These are phyloP conservation scores for Paracentrotus lividus DNA, from an alignment of 53 echinoderm and acorn worm genomes.

Conservation along the genomic window DNA sequence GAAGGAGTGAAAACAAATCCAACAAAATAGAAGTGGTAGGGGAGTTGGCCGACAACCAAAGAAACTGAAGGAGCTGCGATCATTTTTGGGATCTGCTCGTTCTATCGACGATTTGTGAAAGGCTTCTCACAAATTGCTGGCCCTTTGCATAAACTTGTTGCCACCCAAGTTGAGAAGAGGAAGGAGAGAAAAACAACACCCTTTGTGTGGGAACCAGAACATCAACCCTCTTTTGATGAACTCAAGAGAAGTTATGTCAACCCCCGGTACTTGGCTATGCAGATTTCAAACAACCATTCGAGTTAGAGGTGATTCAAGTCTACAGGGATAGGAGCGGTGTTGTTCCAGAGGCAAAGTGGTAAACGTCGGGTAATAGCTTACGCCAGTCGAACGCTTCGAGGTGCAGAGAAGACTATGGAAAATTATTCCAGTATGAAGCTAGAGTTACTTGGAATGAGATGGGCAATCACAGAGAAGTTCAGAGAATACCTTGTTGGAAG, in stretches of 20 bases:
- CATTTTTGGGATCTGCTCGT: constrained; percentile 60
- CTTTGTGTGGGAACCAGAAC: constrained; percentile 60
- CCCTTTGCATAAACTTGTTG: constrained; percentile 67
- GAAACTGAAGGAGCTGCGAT: constrained; percentile 50
- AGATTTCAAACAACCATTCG: too few species aligned
- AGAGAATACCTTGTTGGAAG: too few species aligned
- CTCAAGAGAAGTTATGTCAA: constrained; percentile 39
- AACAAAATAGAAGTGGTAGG: constrained; percentile 18
- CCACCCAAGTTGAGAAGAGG: too few species aligned
- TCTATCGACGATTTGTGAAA: constrained; percentile 68
- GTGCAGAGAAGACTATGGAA: constrained; percentile 24
- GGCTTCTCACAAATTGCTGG: constrained; percentile 69
- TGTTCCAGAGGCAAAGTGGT: constrained; percentile 64
- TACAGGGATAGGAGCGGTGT: constrained; percentile 61
- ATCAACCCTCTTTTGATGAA: constrained; percentile 47
- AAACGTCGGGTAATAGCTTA: constrained; percentile 13
- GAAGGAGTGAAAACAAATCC: constrained; percentile 53
- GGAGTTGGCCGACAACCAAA: constrained; percentile 56
- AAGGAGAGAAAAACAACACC: constrained; percentile 8
- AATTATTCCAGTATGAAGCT: constrained; percentile 41
- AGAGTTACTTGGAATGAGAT: too few species aligned
- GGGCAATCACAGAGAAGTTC: too few species aligned
- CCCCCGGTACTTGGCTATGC: too few species aligned
- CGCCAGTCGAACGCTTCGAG: neutral
- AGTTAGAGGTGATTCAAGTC: constrained; percentile 63